Evolutionary conservation across 2,113 vertebrate genomes (phyloP), one percentile per base, ranked within the genome.

Genomic region (Tachysurus vachellii): DNA sequence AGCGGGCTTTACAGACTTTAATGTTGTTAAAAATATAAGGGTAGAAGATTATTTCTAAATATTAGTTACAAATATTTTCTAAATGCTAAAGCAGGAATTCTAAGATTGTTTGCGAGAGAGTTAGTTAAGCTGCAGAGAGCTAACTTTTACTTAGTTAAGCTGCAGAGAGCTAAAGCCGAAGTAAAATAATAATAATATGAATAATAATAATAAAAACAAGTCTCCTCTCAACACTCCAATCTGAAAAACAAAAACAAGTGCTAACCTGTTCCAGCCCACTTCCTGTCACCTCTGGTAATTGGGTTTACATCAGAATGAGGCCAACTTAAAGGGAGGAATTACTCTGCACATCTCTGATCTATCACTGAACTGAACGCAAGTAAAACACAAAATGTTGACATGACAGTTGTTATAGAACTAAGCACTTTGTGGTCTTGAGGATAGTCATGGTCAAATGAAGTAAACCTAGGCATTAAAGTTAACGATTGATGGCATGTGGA

Each of bases 251-350:
- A 89, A 90, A 90, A 91, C 89, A 93, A 92, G 91, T 89, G 86
- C 85, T 73, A 92, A 92, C 89, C 42, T 82, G 81, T 89, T 92
- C 71, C 83, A 93, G 93, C 91, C 94, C 94, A 93, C 94, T 94
- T 94, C 94, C 94, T 90, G 91, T 92, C 86, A 80, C 47, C 89
- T 91, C 64, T 47, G 89, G 62, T 87, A 64, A 91, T 88, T 89
- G 87, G 88, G 90, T 91, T 93, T 89, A 87, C 84, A 86, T 89
- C 85, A 76, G 91, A 90, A 92, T 89, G 91, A 92, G 92, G 93
- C 89, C 92, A 89, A 56, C 4, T 21, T 68, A 56, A 31, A 53
- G 57, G 75, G 5, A 77, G 81, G 71, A 31, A 61, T 83, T 83
- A 87, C 71, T 87, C 31, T 87, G 71, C 81, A 87, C 57, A 83